Base-by-base conservation (phyloP, 2,113 vertebrate genomes). In the Sphaerodactylus townsendi region DNA sequence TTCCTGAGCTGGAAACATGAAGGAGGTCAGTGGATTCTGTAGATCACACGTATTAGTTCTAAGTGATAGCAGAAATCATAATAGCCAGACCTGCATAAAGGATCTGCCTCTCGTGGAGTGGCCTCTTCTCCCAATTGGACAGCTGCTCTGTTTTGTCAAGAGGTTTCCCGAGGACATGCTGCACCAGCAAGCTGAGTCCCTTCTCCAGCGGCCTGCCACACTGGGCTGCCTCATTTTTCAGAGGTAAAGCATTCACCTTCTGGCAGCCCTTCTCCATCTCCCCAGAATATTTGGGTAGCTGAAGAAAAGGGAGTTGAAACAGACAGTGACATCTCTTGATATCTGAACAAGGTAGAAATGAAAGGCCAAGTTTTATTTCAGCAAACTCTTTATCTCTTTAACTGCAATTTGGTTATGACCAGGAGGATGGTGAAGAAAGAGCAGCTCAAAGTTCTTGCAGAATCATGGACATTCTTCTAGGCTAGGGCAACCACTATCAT, bases 91-190 rank as follows among this genome's bases (percentile, higher is more conserved):
- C 97, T 95, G 97, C 97, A 21, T 97, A 98, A 88, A 96, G 90
- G 85, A 98, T 94, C 95, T 99, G 98, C 50, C 94, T 94, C 87
- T 95, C 93, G 1, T 95, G 93, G 1, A 98, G 96, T 0, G 98
- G 98, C 59, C 97, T 94, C 65, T 94, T 97, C 90, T 98, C 96
- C 98, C 97, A 98, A 95, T 97, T 97, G 30, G 98, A 98, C 75
- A 99, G 93, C 96, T 98, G 98, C 90, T 99, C 96, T 0, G 85
- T 92, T 90, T 99, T 98, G 93, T 98, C 96, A 68, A 98, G 95
- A 3, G 98, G 96, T 53, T 94, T 96, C 59, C 98, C 97, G 85
- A 98, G 92, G 56, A 98, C 94, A 30, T 97, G 95, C 66, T 96
- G 96, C 73, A 98, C 97, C 89, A 98, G 86, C 50, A 97, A 95